These are phyloP conservation scores for Picathartes gymnocephalus DNA, from an alignment of 2,113 vertebrate species.

Conservation along the genomic window DNA sequence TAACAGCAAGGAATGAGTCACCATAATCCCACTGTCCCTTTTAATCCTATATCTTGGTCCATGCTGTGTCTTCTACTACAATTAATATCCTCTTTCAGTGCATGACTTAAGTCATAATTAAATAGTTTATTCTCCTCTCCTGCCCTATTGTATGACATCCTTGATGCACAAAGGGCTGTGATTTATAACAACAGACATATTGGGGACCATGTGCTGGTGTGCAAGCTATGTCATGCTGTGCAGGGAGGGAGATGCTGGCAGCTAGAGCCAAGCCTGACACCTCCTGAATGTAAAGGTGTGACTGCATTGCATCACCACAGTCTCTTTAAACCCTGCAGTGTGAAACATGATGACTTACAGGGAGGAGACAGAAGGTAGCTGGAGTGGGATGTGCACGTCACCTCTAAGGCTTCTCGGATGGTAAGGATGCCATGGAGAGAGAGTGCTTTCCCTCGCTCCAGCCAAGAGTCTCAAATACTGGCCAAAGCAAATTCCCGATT, in stretches of 20 bases:
- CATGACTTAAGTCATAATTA: background rate
- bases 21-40: background rate
- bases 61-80: background rate
- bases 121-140: background rate
- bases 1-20: background rate
- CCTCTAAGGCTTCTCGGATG: background rate
- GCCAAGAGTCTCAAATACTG: background rate
- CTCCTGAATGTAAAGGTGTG: background rate
- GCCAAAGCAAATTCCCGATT: background rate
- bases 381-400: background rate
- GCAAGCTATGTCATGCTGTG: background rate
- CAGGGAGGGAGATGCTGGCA: background rate
- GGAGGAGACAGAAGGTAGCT: background rate
- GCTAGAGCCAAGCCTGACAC: background rate
- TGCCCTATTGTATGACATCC: background rate
- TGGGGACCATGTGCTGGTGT: background rate
- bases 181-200: background rate
- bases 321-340: background rate
- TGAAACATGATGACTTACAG: background rate
- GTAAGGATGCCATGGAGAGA: background rate
- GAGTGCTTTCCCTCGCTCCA: background rate
- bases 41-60: background rate
- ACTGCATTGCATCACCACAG: background rate
- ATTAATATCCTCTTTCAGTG: background rate
- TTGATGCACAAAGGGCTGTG: background rate